These are phyloP conservation scores for Tachina lurida DNA, from an alignment of 2,888 invertebrate species.

Conservation along the genomic window DNA sequence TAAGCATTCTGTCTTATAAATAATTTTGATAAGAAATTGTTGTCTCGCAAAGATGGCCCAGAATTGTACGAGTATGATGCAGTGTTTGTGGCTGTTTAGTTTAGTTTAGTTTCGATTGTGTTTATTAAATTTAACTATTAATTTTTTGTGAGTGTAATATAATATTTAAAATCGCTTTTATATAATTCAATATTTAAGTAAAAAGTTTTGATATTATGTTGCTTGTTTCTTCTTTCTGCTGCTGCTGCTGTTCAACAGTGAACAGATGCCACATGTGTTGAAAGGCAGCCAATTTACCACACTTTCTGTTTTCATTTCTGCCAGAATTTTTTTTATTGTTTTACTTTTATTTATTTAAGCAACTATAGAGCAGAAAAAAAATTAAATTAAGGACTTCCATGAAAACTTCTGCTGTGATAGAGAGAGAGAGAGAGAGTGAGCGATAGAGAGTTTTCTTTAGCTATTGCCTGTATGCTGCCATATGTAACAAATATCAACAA, in stretches of 20 bases:
- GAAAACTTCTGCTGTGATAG: constrained; percentile 34
- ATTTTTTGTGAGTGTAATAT: constrained; percentile 12
- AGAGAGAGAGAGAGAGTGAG: background rate
- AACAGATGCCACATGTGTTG: constrained; percentile 81
- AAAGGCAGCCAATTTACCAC: constrained; percentile 81
- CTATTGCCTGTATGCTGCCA: constrained; percentile 35
- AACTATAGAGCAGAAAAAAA: constrained; percentile 18
- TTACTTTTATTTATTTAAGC: constrained; percentile 24
- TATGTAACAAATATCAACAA: constrained; percentile 63
- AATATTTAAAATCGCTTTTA: constrained; percentile 41
- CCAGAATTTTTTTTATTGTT: constrained; percentile 8
- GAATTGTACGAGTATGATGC: too few relatives aligned
- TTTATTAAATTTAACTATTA: background rate
- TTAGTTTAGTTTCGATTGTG: too few relatives aligned
- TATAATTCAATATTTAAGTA: constrained; percentile 25
- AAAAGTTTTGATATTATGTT: constrained; percentile 7
- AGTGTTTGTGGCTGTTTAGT: too few relatives aligned
- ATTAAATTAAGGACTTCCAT: constrained; percentile 38
- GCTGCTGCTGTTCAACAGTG: constrained; percentile 57
- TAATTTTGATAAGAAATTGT: too few relatives aligned
- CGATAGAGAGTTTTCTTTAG: background rate
- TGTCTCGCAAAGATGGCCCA: too few relatives aligned
- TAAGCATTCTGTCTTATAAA: background rate
- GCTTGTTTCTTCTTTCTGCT: constrained; percentile 1
- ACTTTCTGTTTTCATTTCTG: constrained; percentile 61